Evolutionary conservation across 2,888 invertebrate genomes (phyloP).

Genomic region (Platerodrilus igneus): DNA sequence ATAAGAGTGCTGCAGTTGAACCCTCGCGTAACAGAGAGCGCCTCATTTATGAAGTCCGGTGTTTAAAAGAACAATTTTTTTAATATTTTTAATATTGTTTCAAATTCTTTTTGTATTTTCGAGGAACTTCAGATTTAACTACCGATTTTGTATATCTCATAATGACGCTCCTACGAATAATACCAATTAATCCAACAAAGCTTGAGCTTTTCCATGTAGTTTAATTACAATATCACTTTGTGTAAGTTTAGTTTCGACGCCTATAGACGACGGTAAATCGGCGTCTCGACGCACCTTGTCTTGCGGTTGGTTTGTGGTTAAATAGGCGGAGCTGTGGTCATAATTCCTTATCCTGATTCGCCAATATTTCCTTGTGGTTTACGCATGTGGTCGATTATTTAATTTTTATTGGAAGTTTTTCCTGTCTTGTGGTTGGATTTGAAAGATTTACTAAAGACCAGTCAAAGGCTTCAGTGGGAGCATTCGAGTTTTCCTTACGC

Average conservation of each 20-base stretch:
- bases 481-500: too few relatives aligned
- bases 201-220: background rate
- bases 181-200: background rate
- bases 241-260: constrained; percentile 17
- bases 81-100: background rate
- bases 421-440: constrained; percentile 25
- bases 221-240: constrained; percentile 15
- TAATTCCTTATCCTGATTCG: constrained; percentile 58
- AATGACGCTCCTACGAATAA: background rate
- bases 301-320: constrained; percentile 60
- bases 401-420: constrained; percentile 46
- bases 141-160: background rate
- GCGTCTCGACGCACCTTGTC: constrained; percentile 48
- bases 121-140: constrained; percentile 1
- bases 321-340: constrained; percentile 60
- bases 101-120: background rate
- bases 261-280: constrained; percentile 38
- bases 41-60: constrained; percentile 17
- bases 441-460: constrained; percentile 15
- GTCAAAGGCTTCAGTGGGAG: constrained; percentile 4
- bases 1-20: constrained; percentile 34
- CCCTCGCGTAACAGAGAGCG: constrained; percentile 42
- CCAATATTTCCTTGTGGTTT: constrained; percentile 55
- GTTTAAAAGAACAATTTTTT: background rate
- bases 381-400: constrained; percentile 50